Conservation (phyloP, 2,888 invertebrate species). For the Macrophya alboannulata region DNA sequence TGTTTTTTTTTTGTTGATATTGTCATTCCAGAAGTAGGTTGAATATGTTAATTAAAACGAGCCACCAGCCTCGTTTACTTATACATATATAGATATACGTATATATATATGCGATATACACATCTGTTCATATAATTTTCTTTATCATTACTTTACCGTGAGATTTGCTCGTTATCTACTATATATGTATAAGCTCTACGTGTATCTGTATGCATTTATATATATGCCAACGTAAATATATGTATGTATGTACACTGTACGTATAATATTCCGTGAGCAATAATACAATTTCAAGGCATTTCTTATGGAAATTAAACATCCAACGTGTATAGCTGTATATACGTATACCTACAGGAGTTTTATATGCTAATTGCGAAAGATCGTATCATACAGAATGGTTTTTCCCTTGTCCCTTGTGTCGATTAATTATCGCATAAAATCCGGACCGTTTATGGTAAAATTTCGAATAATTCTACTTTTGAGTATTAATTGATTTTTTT, state of each 20-base stretch:
- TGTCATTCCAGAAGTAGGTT: conserved; percentile 27
- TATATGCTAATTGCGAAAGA: conserved; percentile 6
- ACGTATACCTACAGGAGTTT: neutral
- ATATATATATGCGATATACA: neutral
- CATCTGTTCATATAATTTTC: conserved; percentile 26
- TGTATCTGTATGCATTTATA: neutral
- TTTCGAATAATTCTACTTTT: neutral
- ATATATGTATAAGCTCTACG: neutral
- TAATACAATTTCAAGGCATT: neutral
- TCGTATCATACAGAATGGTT: conserved; percentile 16
- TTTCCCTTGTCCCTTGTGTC: neutral
- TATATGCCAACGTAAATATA: neutral
- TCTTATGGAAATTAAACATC: conserved; percentile 8
- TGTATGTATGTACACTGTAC: neutral
- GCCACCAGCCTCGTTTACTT: neutral
- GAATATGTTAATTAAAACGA: conserved; percentile 16
- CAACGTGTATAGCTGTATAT: neutral
- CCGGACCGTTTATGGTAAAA: neutral
- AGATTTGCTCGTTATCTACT: neutral
- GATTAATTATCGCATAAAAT: neutral
- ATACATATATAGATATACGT: neutral
- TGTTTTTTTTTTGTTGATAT: neutral
- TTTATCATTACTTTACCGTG: neutral
- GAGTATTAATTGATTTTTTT: neutral
- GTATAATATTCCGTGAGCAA: neutral